Percentiles rank a stretch among this genome's conserved stretches.
These are phyloP conservation scores for Erinaceus europaeus DNA, from an alignment of 2,113 vertebrate genomes.

Conservation along the genomic window DNA sequence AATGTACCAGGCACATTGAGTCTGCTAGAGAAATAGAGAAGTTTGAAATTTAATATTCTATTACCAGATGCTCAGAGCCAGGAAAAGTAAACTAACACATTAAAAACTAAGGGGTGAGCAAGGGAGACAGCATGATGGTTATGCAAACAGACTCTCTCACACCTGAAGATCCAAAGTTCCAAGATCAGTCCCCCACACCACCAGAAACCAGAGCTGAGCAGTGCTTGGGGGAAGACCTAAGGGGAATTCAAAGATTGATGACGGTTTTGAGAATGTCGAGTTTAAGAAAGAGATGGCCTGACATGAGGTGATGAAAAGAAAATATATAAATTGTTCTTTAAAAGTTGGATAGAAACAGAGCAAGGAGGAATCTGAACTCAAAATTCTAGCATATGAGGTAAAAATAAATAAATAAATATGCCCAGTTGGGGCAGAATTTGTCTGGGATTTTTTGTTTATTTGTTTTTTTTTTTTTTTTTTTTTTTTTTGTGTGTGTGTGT, in stretches of 20 bases:
- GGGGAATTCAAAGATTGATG: too few species aligned
- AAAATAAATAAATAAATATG: too few species aligned
- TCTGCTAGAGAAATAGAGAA: background rate
- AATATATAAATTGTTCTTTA: background rate
- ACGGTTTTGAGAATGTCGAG: constrained; percentile 1
- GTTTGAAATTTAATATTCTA: background rate
- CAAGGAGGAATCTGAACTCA: background rate
- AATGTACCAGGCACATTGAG: background rate
- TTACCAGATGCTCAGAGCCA: background rate
- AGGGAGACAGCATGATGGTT: too few species aligned
- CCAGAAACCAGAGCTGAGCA: too few species aligned
- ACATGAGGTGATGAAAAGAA: background rate
- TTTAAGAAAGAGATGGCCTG: background rate
- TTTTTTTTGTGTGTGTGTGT: too few species aligned
- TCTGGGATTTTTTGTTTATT: too few species aligned
- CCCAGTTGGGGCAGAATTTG: background rate
- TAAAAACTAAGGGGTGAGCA: too few species aligned
- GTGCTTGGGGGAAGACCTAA: too few species aligned
- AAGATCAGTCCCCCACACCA: too few species aligned
- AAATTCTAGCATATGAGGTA: background rate
- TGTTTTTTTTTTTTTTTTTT: too few species aligned
- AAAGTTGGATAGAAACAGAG: background rate
- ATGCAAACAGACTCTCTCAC: too few species aligned
- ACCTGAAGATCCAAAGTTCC: too few species aligned
- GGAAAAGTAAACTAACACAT: background rate